These are phyloP conservation scores for Naso thynnoides DNA, from an alignment of 2,797 vertebrate genomes.

Conservation along the genomic window DNA sequence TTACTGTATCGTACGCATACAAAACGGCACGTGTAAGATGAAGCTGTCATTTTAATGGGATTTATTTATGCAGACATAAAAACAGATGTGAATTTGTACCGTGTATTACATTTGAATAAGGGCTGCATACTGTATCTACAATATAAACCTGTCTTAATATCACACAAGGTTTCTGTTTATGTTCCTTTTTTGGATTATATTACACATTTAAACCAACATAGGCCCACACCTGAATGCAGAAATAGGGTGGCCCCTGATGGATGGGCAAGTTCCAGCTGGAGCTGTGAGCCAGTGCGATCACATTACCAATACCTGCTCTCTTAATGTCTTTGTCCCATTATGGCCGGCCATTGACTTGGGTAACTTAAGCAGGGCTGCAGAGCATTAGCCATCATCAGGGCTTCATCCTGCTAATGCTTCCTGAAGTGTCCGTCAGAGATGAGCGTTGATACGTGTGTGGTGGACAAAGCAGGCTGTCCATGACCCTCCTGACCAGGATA, in stretches of 20 bases:
- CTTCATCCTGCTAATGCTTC: constrained; percentile 65
- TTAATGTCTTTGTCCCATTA: constrained; percentile 74
- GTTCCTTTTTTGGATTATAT: constrained; percentile 4
- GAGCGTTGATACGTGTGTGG: constrained; percentile 25
- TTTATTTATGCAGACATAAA: background rate
- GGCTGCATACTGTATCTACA: background rate
- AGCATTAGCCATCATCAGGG: constrained; percentile 58
- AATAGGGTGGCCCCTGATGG: constrained; percentile 22
- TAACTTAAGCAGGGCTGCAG: constrained; percentile 68
- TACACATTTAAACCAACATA: background rate
- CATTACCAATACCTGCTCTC: constrained; percentile 76
- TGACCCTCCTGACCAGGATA: background rate
- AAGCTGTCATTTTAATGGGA: background rate
- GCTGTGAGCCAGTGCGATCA: constrained; percentile 53
- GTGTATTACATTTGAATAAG: background rate
- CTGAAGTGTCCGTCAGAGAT: constrained; percentile 43
- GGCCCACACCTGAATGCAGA: background rate
- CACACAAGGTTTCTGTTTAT: background rate
- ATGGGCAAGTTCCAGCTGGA: constrained; percentile 26
- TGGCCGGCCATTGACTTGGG: constrained; percentile 58
- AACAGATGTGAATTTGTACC: background rate
- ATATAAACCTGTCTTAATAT: background rate
- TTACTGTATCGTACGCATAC: background rate
- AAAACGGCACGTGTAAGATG: background rate
- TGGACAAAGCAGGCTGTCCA: constrained; percentile 5